Conservation (phyloP, 37 sponge, comb jelly and placozoan genomes). For the Agelas oroides region DNA sequence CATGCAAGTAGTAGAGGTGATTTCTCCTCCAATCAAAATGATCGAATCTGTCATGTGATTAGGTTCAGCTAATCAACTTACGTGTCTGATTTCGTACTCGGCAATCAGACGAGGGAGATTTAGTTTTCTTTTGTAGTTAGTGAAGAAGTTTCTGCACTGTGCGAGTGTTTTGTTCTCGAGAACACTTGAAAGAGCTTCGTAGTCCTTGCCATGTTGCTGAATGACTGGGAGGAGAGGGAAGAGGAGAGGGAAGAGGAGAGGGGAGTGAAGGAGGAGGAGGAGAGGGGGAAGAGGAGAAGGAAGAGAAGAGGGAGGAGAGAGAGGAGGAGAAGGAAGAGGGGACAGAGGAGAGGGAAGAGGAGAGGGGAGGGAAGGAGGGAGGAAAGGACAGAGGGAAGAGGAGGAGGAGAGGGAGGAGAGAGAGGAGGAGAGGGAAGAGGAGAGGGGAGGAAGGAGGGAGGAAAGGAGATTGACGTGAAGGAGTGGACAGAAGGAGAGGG, state of each 20-base stretch:
- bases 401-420: too few species aligned
- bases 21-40: too few species aligned
- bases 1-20: not conserved
- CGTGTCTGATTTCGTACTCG: slow-evolving; percentile 69
- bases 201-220: slow-evolving; percentile 55
- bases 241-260: too few species aligned
- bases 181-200: slow-evolving; percentile 50
- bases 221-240: slow-evolving; percentile 6
- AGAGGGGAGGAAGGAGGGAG: not conserved
- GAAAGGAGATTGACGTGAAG: not conserved
- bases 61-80: slow-evolving; percentile 9
- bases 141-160: slow-evolving; percentile 78
- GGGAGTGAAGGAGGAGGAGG: too few species aligned
- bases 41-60: too few species aligned
- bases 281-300: too few species aligned
- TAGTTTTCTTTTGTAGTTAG: slow-evolving; percentile 74
- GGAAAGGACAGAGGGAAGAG: too few species aligned
- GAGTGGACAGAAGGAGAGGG: not conserved
- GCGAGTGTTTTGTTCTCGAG: slow-evolving; percentile 60
- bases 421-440: too few species aligned
- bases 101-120: slow-evolving; percentile 61
- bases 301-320: too few species aligned
- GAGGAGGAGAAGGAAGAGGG: too few species aligned
- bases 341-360: too few species aligned
- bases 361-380: too few species aligned